Evolutionary conservation across 1,140 invertebrate genomes (phyloP), one percentile per base, ranked within the genome.

Genomic region (Drosophila neocordata): DNA sequence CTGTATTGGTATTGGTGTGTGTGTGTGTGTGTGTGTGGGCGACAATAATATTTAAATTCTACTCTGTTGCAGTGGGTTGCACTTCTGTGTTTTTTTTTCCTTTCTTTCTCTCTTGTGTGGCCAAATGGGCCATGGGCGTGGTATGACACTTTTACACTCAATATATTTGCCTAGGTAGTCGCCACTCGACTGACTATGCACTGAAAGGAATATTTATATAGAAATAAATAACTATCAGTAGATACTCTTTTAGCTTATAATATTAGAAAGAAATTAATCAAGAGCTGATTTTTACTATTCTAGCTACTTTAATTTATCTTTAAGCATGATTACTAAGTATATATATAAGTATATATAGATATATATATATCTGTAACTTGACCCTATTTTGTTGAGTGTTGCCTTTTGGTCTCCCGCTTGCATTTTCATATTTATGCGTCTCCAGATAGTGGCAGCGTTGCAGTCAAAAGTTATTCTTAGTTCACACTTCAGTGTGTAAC

Each of bases 1-100:
- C 35, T 27, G 73, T 24, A 4, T 24, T 1, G 56, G 66, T 55
- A 60, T 78, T 75, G 41, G 52, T 69, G 41, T 27, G 73, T 52
- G 48, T 34, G 13, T 62, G 18, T 57, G 24, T 51, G 56, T 34
- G 48, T 72, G 27, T 76, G 75, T 48, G 69, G 58, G 83, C 74
- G 83, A 83, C 83, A 89, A 88, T 88, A 88, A 88, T 88, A 88
- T 88, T 88, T 84, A 88, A 88, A 88, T 88, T 76, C 72, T 75
- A 76, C 82, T 69, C 64, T 67, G 70, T 68, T 78, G 73, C 73
- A 66, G 55, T 22, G 22, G 37, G 7, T 59, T 15, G 57, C 37
- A 22, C 18, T 34, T 35, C 12, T 31, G 1, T 5, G 27, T 31
- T 31, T 31, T 55, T 67, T 70, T 62, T 70, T 27, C 13, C 18